phyloP scores from a whole-genome alignment of 2,888 invertebrate species.

The Pyrochroa serraticornis region DNA sequence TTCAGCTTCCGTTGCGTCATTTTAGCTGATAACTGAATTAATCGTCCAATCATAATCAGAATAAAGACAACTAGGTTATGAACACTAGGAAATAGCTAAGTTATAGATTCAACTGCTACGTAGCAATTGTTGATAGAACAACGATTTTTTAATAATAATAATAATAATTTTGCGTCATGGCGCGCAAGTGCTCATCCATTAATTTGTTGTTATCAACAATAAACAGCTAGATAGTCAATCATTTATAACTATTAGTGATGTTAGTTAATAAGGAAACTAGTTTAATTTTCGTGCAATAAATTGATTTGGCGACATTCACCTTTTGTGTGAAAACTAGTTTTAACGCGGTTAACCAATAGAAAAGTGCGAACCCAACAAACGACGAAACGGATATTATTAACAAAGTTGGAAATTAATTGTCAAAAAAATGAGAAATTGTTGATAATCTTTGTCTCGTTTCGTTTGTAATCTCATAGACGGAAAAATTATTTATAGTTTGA shows the following conservation, averaged over 20 bases:
- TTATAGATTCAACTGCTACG: background rate
- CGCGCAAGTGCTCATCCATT: slow-evolving; percentile 2
- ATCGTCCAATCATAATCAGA: background rate
- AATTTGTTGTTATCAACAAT: background rate
- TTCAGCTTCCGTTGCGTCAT: no score
- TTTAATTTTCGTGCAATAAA: background rate
- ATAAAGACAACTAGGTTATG: background rate
- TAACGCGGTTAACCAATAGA: background rate
- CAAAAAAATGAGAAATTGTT: background rate
- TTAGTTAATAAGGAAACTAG: background rate
- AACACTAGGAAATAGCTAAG: background rate
- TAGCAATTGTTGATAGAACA: slow-evolving; percentile 4
- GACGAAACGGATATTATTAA: background rate
- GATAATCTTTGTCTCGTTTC: background rate
- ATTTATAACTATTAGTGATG: background rate
- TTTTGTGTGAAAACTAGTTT: background rate
- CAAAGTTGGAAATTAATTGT: background rate
- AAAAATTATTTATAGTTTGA: no score
- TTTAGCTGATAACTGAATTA: background rate
- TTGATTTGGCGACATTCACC: background rate
- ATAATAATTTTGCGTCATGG: background rate
- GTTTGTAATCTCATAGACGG: no score
- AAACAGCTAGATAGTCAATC: slow-evolving; percentile 6
- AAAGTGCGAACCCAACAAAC: background rate
- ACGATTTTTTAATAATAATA: slow-evolving; percentile 7